Evolutionary conservation across 2,888 invertebrate genomes (phyloP), one percentile per base, ranked within the genome.

Genomic region (Thecophora atra): DNA sequence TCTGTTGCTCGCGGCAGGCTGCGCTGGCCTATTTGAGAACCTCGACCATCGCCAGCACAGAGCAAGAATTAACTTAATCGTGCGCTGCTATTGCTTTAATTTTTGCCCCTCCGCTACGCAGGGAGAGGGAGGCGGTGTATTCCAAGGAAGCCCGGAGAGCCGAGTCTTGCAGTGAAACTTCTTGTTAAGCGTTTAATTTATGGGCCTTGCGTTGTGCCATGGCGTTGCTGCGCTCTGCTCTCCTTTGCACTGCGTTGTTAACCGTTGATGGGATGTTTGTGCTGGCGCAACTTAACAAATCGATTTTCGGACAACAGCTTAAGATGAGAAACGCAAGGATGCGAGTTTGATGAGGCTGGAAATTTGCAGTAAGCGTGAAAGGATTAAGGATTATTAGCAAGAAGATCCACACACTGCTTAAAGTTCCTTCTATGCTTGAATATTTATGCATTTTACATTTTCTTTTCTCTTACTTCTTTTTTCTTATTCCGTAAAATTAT

Each of bases 221-320:
- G 67, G 56, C 69, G 60, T 62, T 67, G 70, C 52, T 68, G 44
- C 2, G 58, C 47, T 19, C 24, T 71, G 70, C 58, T 70, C 37
- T 62, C 21, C 69, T 65, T 62, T 72, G 54, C 63, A 72, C 56
- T 52, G 62, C 78, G 78, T 77, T 80, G 78, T 82, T 82, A 15
- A 19, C 79, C 81, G 79, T 79, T 74, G 77, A 77, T 79, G 79
- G 76, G 78, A 80, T 82, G 82, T 82, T 81, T 83, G 84, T 82
- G 83, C 83, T 84, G 84, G 83, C 83, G 83, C 84, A 84, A 82
- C 82, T 75, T 81, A 81, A 83, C 84, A 84, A 83, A 83, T 83
- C 83, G 83, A 83, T 83, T 83, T 83, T 84, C 84, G 81, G 30
- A 37, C 24, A 1, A 21, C 19, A 19, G 42, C 21, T 19, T 24